Evolutionary conservation across 2,113 vertebrate species (phyloP).

Genomic region (Lynx canadensis): DNA sequence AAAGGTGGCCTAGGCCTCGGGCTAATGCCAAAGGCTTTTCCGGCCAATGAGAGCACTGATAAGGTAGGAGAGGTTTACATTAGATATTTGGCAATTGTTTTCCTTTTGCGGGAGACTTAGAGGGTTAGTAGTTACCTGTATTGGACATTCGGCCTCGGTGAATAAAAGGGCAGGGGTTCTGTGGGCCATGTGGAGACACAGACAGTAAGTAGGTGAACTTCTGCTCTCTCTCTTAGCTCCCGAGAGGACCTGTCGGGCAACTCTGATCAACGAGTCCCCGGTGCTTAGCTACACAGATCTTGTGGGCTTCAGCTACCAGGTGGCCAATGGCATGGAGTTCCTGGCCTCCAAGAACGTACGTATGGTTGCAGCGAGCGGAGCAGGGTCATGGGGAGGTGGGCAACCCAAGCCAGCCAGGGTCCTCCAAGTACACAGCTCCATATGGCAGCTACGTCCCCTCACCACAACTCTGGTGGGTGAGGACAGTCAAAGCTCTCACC

Average conservation of each 20-base stretch:
- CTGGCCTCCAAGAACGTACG: slow-evolving; percentile 97
- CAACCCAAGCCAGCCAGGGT: slow-evolving; percentile 65
- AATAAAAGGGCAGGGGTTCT: not conserved
- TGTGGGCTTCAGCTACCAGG: slow-evolving; percentile 97
- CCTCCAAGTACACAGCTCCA: slow-evolving; percentile 86
- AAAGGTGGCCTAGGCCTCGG: too few species aligned
- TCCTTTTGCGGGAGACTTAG: not conserved
- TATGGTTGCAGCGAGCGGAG: not conserved
- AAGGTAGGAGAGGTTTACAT: not conserved
- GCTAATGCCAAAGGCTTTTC: not conserved
- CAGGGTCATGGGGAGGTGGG: not conserved
- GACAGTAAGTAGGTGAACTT: not conserved
- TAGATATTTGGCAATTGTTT: not conserved
- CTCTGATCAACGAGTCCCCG: slow-evolving; percentile 92
- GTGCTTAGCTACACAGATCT: slow-evolving; percentile 94
- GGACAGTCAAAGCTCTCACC: not conserved
- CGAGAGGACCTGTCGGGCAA: slow-evolving; percentile 86
- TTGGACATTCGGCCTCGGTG: not conserved
- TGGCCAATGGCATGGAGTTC: slow-evolving; percentile 99
- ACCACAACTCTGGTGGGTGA: slow-evolving; percentile 57
- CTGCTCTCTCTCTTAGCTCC: slow-evolving; percentile 85
- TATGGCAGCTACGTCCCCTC: slow-evolving; percentile 85
- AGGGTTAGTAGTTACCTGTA: not conserved
- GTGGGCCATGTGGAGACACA: fast-evolving
- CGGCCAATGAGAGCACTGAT: not conserved